Evolutionary conservation across 2,113 vertebrate genomes (phyloP), one percentile per base, ranked within the genome.

Genomic region (Anguilla rostrata): DNA sequence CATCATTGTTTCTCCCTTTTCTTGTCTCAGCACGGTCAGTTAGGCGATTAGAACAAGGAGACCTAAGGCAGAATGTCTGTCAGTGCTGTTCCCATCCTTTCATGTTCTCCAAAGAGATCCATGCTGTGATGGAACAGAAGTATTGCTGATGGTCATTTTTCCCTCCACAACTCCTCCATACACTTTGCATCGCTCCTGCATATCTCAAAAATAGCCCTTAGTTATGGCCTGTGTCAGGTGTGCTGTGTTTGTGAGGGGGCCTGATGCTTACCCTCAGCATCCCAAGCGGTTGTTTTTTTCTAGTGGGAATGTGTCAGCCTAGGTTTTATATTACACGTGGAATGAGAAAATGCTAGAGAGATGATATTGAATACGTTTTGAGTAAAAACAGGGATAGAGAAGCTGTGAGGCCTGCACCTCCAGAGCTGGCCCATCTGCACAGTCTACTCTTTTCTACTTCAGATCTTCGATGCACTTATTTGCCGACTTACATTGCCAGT

Each of bases 181-280:
- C 6, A 5, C 2, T 63, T 80, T 39, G 80, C 40, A 15, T 63
- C 63, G n/a, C 63, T 71, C 26, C 6, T n/a, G 26, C 26, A 20
- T 34, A 34, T 75, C 83, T 81, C 60, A 53, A 29, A 39, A 57
- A 34, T n/a, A 60, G 78, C 39, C 53, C 53, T 79, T 46, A 29
- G 78, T 78, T 60, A 53, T 43, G 9, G 75, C 75, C 49, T n/a
- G 39, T 79, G 84, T 86, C 78, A 41, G 20, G 53, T 63, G 56
- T 22, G 39, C 20, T 86, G 57, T n/a, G 26, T 71, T 71, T 71
- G 22, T 22, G 7, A n/a, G 63, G 63, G 6, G 0, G 14, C n/a
- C 40, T 29, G 49, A 18, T 81, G 78, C 56, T 60, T 86, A 63
- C 11, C n/a, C 71, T 86, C 3, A 40, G 16, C 53, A 63, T 39